Evolutionary conservation across 2,113 vertebrate species (phyloP).

Genomic region (Rhizomys pruinosus): DNA sequence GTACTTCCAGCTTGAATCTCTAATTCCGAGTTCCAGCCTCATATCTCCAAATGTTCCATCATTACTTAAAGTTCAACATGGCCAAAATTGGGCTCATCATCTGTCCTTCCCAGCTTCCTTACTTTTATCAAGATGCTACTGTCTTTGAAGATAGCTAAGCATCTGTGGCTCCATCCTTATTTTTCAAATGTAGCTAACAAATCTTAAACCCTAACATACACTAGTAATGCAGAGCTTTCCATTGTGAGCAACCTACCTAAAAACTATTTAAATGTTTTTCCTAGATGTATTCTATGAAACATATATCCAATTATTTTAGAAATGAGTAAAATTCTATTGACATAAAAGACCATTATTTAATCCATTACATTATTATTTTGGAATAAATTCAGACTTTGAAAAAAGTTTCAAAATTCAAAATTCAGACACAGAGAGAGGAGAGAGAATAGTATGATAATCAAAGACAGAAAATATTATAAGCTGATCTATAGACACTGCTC

Average conservation of each 20-base stretch:
- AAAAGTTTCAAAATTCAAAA: slow-evolving; percentile 19
- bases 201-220: slow-evolving; percentile 63
- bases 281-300: slow-evolving; percentile 1
- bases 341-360: background rate
- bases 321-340: background rate
- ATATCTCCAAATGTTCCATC: slow-evolving; percentile 75
- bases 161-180: slow-evolving; percentile 58
- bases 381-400: slow-evolving; percentile 20
- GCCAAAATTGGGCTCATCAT: slow-evolving; percentile 73
- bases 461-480: slow-evolving; percentile 5
- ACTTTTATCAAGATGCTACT: slow-evolving; percentile 73
- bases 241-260: slow-evolving; percentile 26
- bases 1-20: slow-evolving; percentile 73
- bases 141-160: slow-evolving; percentile 56
- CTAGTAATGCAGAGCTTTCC: slow-evolving; percentile 7
- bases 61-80: slow-evolving; percentile 72
- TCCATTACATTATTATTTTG: background rate
- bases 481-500: background rate
- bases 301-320: slow-evolving; percentile 17
- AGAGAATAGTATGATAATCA: background rate
- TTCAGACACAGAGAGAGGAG: too few species aligned
- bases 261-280: slow-evolving; percentile 13
- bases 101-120: slow-evolving; percentile 69
- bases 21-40: slow-evolving; percentile 59
- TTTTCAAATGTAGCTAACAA: slow-evolving; percentile 53